Percentiles rank a stretch among this genome's conserved stretches.
phyloP scores from a whole-genome alignment of 1,140 invertebrate genomes.

The Caenorhabditis remanei region DNA sequence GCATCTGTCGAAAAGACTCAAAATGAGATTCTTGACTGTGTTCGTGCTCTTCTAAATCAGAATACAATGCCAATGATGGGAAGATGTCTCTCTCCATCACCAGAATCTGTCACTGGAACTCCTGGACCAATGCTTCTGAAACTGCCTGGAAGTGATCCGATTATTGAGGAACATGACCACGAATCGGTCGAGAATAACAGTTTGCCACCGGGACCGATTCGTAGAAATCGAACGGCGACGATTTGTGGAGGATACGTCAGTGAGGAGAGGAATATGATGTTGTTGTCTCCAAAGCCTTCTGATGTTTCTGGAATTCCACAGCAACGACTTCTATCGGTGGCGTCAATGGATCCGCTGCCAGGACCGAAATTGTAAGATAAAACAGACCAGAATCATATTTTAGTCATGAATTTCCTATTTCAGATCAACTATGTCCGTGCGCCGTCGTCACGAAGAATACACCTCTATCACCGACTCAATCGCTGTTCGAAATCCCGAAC shows the following conservation, averaged over 20 bases:
- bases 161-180: not conserved
- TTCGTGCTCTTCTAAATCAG: slow-evolving; percentile 5
- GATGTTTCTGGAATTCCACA: slow-evolving; percentile 23
- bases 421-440: slow-evolving; percentile 31
- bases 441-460: slow-evolving; percentile 39
- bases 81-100: not conserved
- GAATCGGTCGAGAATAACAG: slow-evolving; percentile 19
- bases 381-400: no score
- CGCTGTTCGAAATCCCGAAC: slow-evolving; percentile 21
- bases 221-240: slow-evolving; percentile 23
- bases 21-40: slow-evolving; percentile 34
- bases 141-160: not conserved
- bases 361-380: slow-evolving; percentile 1
- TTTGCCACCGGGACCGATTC: slow-evolving; percentile 13
- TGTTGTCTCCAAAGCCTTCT: slow-evolving; percentile 35
- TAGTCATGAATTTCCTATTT: not conserved
- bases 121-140: slow-evolving; percentile 10
- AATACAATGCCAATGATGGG: not conserved
- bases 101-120: not conserved
- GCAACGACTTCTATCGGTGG: slow-evolving; percentile 13
- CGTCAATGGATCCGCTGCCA: slow-evolving; percentile 18
- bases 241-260: slow-evolving; percentile 50
- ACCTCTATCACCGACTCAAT: slow-evolving; percentile 33
- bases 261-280: slow-evolving; percentile 13
- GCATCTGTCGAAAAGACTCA: slow-evolving; percentile 27